Evolutionary conservation across 2,888 invertebrate genomes (phyloP), one percentile per base, ranked within the genome.

Genomic region (Drosophila borborema): DNA sequence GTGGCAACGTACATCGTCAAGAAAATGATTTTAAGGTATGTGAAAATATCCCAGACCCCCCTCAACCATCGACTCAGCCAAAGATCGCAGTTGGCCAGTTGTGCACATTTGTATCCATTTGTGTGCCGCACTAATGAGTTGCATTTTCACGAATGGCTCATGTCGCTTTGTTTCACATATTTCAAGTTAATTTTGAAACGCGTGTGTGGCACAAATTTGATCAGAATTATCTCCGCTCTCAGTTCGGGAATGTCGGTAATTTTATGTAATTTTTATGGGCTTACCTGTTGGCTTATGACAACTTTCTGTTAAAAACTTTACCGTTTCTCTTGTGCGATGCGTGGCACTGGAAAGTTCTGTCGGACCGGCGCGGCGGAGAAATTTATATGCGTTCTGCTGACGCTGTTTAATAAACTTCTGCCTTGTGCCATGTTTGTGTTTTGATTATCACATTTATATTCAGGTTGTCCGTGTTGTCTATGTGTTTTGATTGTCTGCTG

Each of bases 21-120:
- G 84, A 91, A 89, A 83, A 91, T 91, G 91, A 91, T 91, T 81
- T 82, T 91, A 86, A 91, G 91, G 91, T 91, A 83, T 86, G 92
- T 84, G 31, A 28, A 28, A 28, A 18, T 12, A 49, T n/a, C 45
- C 56, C 51, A 36, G 18, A 41, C n/a, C 20, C 43, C 40, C 45
- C 31, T 28, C 16, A 8, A 16, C 53, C 4, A 2, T 20, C 4
- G 9, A 40, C 49, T 36, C 49, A 31, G n/a, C 53, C 10, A 14
- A 54, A 48, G 34, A 34, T 12, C 55, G 9, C 16, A 41, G 34
- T 61, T 67, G 65, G 14, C 38, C 48, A 53, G 38, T 58, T 54
- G 31, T 5, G 31, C 20, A 18, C 58, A 68, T 69, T 73, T 75
- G 53, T 70, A 59, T 62, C 7, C 66, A 46, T 63, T 72, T 72